Base-by-base conservation (phyloP, 2,797 vertebrate species). In the Ibycter americanus region DNA sequence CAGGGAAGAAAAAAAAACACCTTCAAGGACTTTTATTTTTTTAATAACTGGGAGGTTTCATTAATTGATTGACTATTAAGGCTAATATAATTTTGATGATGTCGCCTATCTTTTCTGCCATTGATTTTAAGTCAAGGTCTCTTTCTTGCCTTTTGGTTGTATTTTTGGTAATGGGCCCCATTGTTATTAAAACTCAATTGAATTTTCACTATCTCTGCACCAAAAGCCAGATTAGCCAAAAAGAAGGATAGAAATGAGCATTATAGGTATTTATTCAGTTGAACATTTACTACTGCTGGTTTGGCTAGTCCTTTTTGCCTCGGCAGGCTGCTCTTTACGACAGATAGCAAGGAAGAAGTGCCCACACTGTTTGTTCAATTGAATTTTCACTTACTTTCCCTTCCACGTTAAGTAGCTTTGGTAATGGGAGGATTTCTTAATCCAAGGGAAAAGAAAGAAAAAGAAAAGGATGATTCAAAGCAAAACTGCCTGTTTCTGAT, bases 81-180 rank as follows among this genome's bases (percentile, higher is more conserved):
- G 96, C 95, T 98, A 98, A 98, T 98, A 98, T 97, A 95, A 97
- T 97, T 98, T 97, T 98, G 98, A 98, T 98, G 97, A 98, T 98
- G 97, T 97, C 49, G 82, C 96, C 95, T 90, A 96, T 97, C 95
- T 96, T 97, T 94, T 44, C 94, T 76, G 26, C n/a, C 93, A 97
- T 97, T 96, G 97, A 97, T 97, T 97, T 97, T 96, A 94, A 97
- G 93, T 95, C 96, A 94, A 72, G 40, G 63, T 78, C 65, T 54
- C 71, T 74, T 91, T 91, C 90, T 96, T 1, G 13, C 84, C 84
- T 87, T 93, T 93, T 78, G 78, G 89, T 89, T 92, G 92, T 95
- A 83, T 94, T 96, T 97, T 97, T 95, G 95, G 96, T 72, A 83
- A 87, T 81, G 61, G 90, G 72, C n/a, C 8, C 40, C 10, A 3